Evolutionary conservation across 2,113 vertebrate species (phyloP).

Genomic region (Dipodomys ordii): DNA sequence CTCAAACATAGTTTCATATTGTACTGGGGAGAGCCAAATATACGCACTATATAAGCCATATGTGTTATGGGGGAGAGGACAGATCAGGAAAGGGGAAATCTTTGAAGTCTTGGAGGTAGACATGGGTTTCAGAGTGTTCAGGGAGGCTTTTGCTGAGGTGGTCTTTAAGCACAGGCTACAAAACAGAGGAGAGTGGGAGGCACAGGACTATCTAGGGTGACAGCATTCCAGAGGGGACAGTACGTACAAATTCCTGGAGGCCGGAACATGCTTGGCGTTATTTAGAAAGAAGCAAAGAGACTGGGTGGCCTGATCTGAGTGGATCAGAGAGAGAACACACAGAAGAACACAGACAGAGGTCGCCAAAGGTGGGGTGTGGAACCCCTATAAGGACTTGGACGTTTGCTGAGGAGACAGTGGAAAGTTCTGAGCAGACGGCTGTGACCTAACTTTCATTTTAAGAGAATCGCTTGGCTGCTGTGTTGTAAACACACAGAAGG

Average conservation of each 20-base stretch:
- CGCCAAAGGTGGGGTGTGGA: neutral
- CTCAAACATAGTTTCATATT: neutral
- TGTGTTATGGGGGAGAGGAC: neutral
- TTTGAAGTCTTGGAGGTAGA: neutral
- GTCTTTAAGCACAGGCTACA: neutral
- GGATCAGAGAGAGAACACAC: neutral
- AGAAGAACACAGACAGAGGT: neutral
- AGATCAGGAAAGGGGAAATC: neutral
- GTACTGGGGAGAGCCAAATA: neutral
- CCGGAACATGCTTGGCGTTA: neutral
- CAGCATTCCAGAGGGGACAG: neutral
- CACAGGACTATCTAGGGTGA: neutral
- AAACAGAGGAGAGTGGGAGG: neutral
- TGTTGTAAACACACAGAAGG: neutral
- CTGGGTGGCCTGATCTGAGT: neutral
- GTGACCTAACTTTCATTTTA: neutral
- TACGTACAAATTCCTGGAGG: slow-evolving; percentile 13
- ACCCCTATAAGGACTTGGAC: neutral
- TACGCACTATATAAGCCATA: neutral
- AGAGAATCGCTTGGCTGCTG: neutral
- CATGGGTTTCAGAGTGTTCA: neutral
- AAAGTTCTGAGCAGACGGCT: neutral
- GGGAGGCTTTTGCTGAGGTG: neutral
- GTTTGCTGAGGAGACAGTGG: neutral
- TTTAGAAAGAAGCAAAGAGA: slow-evolving; percentile 1